Base-by-base conservation (phyloP, 1,140 invertebrate genomes). In the Monomorium pharaonis region DNA sequence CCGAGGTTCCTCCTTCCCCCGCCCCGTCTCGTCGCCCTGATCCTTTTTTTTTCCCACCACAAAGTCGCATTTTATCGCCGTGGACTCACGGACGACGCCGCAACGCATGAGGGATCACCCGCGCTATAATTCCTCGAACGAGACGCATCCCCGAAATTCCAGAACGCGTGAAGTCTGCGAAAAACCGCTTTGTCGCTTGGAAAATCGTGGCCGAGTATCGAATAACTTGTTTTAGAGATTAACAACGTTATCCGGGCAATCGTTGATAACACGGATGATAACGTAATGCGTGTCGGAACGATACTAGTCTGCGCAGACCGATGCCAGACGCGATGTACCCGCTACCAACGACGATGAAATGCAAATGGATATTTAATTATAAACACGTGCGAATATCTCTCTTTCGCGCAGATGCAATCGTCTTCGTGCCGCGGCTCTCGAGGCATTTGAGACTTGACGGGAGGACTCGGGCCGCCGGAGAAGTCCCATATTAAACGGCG, bases 351-450 rank as follows among this genome's bases (percentile, higher is more conserved):
- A 21, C 58, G 42, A 51, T 63, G 4, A 54, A 78, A 77, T 14
- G 44, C 44, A 44, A 81, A 27, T 69, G 14, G 42, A 44, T 14
- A 54, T 72, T 58, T 70, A 81, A 78, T 78, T 80, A 30, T 80
- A 80, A 81, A 65, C 44, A 70, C 10, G 21, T 44, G 77, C 37
- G 24, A 44, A 58, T 37, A 49, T 44, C 30, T 65, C 60, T 30
- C 60, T 70, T 44, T 42, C 33, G 16, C 49, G 63, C n/a, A n/a
- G n/a, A 70, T 14, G 24, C 49, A 18, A 70, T 44, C 51, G 33
- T 56, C 44, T 56, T 12, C 44, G 12, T 30, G 27, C 0, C 60
- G n/a, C 9, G 16, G 21, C 16, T 56, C n/a, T 42, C 75, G 21
- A 49, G 30, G 30, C n/a, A 14, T 30, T n/a, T 37, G 78, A 21